A percentile compares a stretch with the other conserved stretches of the same genome.
phyloP scores from a whole-genome alignment of 1,140 invertebrate species.

The Drosophila arizonae region DNA sequence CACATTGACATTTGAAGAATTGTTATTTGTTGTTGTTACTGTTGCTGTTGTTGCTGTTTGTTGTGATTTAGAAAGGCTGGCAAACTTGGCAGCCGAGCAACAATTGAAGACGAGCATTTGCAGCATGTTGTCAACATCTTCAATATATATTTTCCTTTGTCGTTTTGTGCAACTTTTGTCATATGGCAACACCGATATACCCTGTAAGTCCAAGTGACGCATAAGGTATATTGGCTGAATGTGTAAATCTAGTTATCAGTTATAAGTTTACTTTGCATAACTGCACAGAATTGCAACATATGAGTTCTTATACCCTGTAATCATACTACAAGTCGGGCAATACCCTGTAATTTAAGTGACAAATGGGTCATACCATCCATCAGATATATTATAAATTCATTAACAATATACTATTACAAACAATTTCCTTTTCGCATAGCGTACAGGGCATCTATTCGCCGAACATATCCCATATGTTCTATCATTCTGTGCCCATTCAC shows the following conservation, averaged over 20 bases:
- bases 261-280: too few relatives aligned
- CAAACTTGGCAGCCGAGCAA: constrained; percentile 26
- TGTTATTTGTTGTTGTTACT: constrained; percentile 10
- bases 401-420: neutral
- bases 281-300: too few relatives aligned
- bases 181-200: constrained; percentile 11
- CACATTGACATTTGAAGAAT: constrained; percentile 69
- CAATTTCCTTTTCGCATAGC: too few relatives aligned
- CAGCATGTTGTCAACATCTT: constrained; percentile 38
- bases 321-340: too few relatives aligned
- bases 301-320: too few relatives aligned
- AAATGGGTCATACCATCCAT: too few relatives aligned
- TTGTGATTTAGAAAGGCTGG: constrained; percentile 50
- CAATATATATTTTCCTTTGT: constrained; percentile 4
- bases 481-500: constrained; percentile 27
- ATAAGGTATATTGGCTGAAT: neutral
- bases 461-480: neutral
- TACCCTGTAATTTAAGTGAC: too few relatives aligned
- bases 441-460: neutral
- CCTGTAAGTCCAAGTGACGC: neutral
- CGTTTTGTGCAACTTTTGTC: constrained; percentile 26
- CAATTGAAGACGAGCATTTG: constrained; percentile 38
- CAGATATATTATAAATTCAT: too few relatives aligned
- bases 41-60: constrained; percentile 8
- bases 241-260: too few relatives aligned